phyloP scores from a whole-genome alignment of 1,140 invertebrate genomes.

The Drosophila pseudoananassae region DNA sequence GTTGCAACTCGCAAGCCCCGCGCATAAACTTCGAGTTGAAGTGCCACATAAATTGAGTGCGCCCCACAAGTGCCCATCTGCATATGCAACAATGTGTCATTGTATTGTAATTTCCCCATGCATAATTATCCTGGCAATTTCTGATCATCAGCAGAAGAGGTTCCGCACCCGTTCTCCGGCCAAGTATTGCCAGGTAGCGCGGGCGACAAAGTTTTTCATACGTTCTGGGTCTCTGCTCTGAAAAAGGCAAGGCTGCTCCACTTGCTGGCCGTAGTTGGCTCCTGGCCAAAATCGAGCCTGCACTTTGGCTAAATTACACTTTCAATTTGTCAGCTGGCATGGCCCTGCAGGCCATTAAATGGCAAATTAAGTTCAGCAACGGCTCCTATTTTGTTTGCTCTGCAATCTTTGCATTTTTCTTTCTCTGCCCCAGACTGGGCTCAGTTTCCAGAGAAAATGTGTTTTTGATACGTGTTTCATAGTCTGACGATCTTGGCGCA shows the following conservation, averaged over 20 bases:
- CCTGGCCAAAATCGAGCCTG: conserved; percentile 52
- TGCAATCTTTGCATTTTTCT: conserved; percentile 22
- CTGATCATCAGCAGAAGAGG: conserved; percentile 12
- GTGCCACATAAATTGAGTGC: conserved; percentile 41
- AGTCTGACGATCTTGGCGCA: conserved; percentile 57
- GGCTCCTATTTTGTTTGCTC: conserved; percentile 16
- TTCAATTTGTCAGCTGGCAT: conserved; percentile 73
- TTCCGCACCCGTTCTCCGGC: conserved; percentile 9
- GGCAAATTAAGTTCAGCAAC: conserved; percentile 63
- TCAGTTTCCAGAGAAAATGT: conserved; percentile 45
- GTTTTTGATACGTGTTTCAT: conserved; percentile 71
- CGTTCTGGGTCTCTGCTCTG: conserved; percentile 24
- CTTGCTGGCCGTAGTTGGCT: conserved; percentile 37
- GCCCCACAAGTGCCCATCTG: conserved; percentile 5
- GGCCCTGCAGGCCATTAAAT: conserved; percentile 53
- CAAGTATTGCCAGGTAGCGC: conserved; percentile 26
- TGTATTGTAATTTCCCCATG: conserved; percentile 22
- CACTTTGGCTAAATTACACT: conserved; percentile 78
- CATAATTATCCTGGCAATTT: conserved; percentile 38
- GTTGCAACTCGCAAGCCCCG: conserved; percentile 21
- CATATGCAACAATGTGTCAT: conserved; percentile 32
- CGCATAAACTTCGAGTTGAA: conserved; percentile 33
- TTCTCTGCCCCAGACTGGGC: neutral
- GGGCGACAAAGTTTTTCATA: conserved; percentile 53
- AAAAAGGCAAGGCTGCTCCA: neutral